Evolutionary conservation across 2,797 vertebrate species (phyloP).

Genomic region (Anableps anableps): DNA sequence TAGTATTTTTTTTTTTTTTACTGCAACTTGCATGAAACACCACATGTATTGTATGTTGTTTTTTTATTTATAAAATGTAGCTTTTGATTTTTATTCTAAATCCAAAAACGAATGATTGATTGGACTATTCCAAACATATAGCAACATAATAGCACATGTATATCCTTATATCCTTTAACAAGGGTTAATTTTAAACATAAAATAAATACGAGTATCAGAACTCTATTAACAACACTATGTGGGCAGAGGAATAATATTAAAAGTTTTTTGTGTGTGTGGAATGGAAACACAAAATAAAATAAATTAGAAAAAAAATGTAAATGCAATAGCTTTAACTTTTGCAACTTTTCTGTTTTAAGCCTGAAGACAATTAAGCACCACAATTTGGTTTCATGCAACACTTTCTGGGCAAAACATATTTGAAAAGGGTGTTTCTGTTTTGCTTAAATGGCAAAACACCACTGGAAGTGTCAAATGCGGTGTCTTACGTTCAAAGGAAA

Average conservation of each 20-base stretch:
- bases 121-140: neutral
- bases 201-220: neutral
- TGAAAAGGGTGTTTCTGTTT: slow-evolving; percentile 9
- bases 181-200: neutral
- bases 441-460: neutral
- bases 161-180: too few relatives aligned
- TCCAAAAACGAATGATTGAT: neutral
- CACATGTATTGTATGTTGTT: neutral
- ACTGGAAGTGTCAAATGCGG: neutral
- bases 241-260: neutral
- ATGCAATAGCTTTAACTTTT: neutral
- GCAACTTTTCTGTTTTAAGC: neutral
- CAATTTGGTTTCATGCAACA: neutral
- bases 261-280: neutral
- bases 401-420: too few relatives aligned
- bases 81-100: neutral
- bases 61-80: neutral
- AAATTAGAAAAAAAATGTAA: neutral
- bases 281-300: neutral
- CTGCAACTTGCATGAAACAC: neutral
- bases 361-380: neutral
- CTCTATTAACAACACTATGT: neutral
- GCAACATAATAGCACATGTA: neutral
- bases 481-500: neutral
- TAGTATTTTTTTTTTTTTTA: slow-evolving; percentile 5